Conservation (phyloP, 1,140 invertebrate genomes). For the Bathynomus jamesi region DNA sequence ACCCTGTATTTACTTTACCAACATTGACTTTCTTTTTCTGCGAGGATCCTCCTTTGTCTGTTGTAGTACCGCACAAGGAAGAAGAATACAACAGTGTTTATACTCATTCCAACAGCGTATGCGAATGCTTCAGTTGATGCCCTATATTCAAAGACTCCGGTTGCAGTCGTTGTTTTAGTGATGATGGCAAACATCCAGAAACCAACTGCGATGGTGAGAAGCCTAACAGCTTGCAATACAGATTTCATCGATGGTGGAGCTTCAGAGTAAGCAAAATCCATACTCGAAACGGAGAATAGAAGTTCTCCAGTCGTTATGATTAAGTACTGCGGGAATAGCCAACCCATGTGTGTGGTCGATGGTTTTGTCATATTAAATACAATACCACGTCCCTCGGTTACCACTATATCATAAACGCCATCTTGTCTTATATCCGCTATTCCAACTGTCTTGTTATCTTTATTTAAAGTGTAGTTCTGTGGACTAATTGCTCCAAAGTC, state of each 20-base stretch:
- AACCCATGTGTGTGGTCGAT: slow-evolving; percentile 67
- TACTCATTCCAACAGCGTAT: slow-evolving; percentile 73
- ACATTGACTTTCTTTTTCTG: no score
- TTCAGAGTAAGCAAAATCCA: slow-evolving; percentile 82
- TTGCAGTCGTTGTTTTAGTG: slow-evolving; percentile 71
- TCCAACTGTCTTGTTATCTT: slow-evolving; percentile 7
- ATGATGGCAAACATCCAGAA: slow-evolving; percentile 60
- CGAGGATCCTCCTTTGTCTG: slow-evolving; percentile 40
- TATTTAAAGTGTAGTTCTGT: slow-evolving; percentile 12
- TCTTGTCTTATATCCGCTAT: slow-evolving; percentile 18
- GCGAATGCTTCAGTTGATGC: slow-evolving; percentile 77
- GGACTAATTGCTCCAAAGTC: slow-evolving; percentile 14
- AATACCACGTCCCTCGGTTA: neutral
- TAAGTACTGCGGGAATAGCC: slow-evolving; percentile 77
- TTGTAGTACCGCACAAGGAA: slow-evolving; percentile 56
- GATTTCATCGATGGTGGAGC: slow-evolving; percentile 85
- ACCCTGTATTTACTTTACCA: no score
- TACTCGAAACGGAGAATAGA: slow-evolving; percentile 81
- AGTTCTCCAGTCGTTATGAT: slow-evolving; percentile 75
- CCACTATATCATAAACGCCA: slow-evolving; percentile 26
- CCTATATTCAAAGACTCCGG: slow-evolving; percentile 53
- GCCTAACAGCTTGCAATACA: slow-evolving; percentile 76
- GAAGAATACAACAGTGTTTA: slow-evolving; percentile 71
- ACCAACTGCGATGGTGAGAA: slow-evolving; percentile 79
- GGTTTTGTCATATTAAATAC: slow-evolving; percentile 50